These are phyloP conservation scores for Ochotona princeps DNA, from an alignment of 2,113 vertebrate species.

Conservation along the genomic window DNA sequence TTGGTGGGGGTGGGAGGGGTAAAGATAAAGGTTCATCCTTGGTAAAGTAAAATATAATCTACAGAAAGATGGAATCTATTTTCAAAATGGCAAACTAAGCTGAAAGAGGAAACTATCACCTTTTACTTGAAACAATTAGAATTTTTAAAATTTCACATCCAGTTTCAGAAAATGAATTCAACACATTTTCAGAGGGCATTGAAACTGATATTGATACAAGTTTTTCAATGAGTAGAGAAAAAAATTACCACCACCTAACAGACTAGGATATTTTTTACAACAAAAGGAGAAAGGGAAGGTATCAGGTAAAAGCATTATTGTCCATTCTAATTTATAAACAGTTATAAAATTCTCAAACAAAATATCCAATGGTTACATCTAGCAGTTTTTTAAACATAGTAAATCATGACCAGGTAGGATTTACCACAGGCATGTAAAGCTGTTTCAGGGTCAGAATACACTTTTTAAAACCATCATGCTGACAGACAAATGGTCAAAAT, in stretches of 20 bases:
- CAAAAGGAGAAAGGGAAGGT: neutral
- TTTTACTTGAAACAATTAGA: neutral
- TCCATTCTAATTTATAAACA: neutral
- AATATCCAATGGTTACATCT: neutral
- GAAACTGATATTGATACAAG: constrained; percentile 41
- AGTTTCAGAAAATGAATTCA: constrained; percentile 36
- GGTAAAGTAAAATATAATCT: neutral
- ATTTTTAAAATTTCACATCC: neutral
- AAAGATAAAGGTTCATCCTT: neutral
- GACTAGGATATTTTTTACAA: neutral
- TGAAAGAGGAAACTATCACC: neutral
- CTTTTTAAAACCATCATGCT: neutral
- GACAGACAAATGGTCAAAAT: neutral
- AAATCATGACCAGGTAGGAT: neutral
- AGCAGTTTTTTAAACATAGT: constrained; percentile 3
- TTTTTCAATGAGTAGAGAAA: constrained; percentile 18
- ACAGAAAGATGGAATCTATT: neutral
- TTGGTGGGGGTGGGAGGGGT: neutral
- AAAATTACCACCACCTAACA: neutral
- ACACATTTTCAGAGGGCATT: constrained; percentile 38
- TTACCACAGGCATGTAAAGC: constrained; percentile 11
- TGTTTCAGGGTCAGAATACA: neutral
- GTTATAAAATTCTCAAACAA: constrained; percentile 20
- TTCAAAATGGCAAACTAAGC: neutral
- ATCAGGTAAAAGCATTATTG: neutral